Evolutionary conservation across 2,113 vertebrate species (phyloP), one percentile per base, ranked within the genome.

Genomic region (Oncorhynchus masou): DNA sequence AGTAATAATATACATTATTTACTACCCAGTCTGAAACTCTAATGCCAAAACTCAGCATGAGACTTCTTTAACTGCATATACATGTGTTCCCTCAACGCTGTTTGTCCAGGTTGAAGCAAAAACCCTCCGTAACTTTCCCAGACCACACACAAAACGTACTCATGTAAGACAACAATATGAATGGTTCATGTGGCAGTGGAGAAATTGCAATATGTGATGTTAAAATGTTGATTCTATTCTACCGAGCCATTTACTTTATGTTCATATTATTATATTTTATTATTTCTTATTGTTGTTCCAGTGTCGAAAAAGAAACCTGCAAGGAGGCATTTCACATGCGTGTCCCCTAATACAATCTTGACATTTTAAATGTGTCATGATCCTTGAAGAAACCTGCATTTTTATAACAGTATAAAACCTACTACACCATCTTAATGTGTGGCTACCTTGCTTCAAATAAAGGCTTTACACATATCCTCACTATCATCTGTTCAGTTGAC

Each of bases 1-100:
- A 68, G 74, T 25, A 51, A 75, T 59, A 75, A 75, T 39, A 75
- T 59, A 75, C 27, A 19, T 27, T 27, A 20, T 45, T 69, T 20
- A 39, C n/a, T 19, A n/a, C 25, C 49, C 24, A 31, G 25, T 3
- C 12, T 6, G 16, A 15, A 13, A 70, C 19, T 54, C 9, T 71
- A 29, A 54, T 27, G 70, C 9, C 48, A 19, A 24, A 71, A 29
- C 70, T 29, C 49, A 70, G 16, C 69, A 70, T 70, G 69, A 67
- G 27, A 27, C 24, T 25, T 25, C n/a, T 67, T 29, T 67, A 27
- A 57, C 54, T 57, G 54, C 16, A 20, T 57, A 57, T 57, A 57
- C 65, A 67, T 16, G 15, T 67, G 65, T 67, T 15, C 65, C 27
- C 6, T 31, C 27, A 16, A 29, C 1, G 27, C 25, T 67, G 65